These are phyloP conservation scores for Automeris io DNA, from an alignment of 2,888 invertebrate species.

Conservation along the genomic window DNA sequence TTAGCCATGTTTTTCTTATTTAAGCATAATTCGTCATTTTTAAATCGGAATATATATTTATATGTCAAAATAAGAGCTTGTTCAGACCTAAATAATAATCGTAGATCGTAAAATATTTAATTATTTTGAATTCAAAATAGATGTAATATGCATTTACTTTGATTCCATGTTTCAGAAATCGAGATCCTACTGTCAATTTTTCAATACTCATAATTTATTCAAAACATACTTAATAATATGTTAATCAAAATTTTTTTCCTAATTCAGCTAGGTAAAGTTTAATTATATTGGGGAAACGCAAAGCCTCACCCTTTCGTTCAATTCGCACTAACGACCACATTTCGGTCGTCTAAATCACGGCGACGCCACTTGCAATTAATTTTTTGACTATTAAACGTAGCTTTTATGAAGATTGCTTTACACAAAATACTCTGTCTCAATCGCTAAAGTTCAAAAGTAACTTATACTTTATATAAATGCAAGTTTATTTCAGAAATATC, in stretches of 20 bases:
- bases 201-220: too few species aligned
- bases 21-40: slow-evolving; percentile 10
- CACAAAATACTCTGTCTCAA: slow-evolving; percentile 9
- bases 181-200: too few species aligned
- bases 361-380: slow-evolving; percentile 66
- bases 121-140: too few species aligned
- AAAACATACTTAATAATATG: too few species aligned
- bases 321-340: slow-evolving; percentile 68
- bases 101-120: too few species aligned
- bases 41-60: slow-evolving; percentile 17
- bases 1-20: slow-evolving; percentile 4
- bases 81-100: too few species aligned
- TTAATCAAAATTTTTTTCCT: too few species aligned
- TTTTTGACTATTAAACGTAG: slow-evolving; percentile 49
- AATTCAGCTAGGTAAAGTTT: slow-evolving; percentile 45
- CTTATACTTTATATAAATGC: too few species aligned
- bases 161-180: too few species aligned
- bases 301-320: slow-evolving; percentile 56
- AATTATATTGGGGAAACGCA: slow-evolving; percentile 55
- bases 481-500: too few species aligned
- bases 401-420: slow-evolving; percentile 34
- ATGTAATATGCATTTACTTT: too few species aligned
- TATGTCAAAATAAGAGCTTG: too few species aligned
- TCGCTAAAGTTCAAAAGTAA: neutral
- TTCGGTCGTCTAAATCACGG: slow-evolving; percentile 61